Conservation (phyloP, 2,888 invertebrate genomes). For the Halictus quadricinctus region DNA sequence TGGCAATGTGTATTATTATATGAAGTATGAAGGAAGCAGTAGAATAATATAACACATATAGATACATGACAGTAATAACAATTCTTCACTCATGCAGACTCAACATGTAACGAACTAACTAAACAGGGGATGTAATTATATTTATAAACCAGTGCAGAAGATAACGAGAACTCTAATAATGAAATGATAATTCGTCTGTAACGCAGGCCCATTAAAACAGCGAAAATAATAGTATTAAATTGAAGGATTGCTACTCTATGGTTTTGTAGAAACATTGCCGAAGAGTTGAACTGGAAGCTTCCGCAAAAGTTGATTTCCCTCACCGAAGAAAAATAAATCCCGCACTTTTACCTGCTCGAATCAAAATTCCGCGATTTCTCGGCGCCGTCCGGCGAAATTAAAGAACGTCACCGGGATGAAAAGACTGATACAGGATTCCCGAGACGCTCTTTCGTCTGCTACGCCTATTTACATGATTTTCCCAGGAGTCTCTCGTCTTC, state of each 20-base stretch:
- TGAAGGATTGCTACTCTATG: neutral
- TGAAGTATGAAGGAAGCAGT: no score
- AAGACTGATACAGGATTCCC: neutral
- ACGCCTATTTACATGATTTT: slow-evolving; percentile 3
- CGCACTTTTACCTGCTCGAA: neutral
- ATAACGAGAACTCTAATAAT: neutral
- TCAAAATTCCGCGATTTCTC: neutral
- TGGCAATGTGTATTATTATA: no score
- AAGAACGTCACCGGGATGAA: neutral
- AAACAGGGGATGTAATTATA: neutral
- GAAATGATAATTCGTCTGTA: neutral
- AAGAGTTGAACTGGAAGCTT: neutral
- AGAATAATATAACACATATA: no score
- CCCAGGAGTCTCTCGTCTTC: neutral
- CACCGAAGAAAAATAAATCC: neutral
- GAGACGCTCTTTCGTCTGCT: neutral
- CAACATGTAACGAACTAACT: neutral
- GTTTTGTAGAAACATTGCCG: neutral
- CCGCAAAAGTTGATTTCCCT: neutral
- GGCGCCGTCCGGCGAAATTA: neutral
- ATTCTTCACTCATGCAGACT: no score
- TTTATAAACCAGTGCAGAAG: neutral
- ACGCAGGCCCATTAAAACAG: neutral
- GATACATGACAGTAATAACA: no score
- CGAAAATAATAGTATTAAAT: neutral